A percentile compares a stretch with the other conserved stretches of the same genome.
phyloP scores from a whole-genome alignment of 2,888 invertebrate genomes.

The Phaonia tiefii region DNA sequence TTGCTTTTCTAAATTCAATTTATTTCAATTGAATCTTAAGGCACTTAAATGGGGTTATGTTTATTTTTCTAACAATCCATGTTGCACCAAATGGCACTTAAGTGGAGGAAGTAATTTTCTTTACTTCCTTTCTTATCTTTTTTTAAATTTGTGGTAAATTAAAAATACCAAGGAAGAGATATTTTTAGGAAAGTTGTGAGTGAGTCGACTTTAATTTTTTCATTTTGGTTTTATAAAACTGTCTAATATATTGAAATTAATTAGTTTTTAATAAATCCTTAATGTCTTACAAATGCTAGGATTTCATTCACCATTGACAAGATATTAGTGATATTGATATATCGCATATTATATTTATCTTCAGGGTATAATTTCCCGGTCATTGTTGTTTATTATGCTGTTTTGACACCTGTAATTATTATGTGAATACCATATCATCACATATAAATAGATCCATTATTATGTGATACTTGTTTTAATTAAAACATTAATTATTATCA shows the following conservation, averaged over 20 bases:
- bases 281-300: too few relatives aligned
- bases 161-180: too few relatives aligned
- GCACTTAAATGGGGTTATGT: slow-evolving; percentile 2
- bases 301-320: too few relatives aligned
- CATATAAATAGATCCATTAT: background rate
- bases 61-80: slow-evolving; percentile 9
- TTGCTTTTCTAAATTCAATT: slow-evolving; percentile 4
- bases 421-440: slow-evolving; percentile 17
- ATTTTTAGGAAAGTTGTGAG: too few relatives aligned
- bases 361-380: background rate
- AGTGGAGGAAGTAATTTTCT: slow-evolving; percentile 2
- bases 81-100: slow-evolving; percentile 11
- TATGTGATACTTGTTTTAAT: slow-evolving; percentile 49
- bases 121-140: too few relatives aligned
- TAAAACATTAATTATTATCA: slow-evolving; percentile 59
- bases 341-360: too few relatives aligned
- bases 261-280: too few relatives aligned
- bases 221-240: too few relatives aligned
- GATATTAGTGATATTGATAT: too few relatives aligned
- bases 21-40: background rate
- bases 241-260: too few relatives aligned
- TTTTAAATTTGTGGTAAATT: background rate
- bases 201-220: too few relatives aligned
- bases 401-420: slow-evolving; percentile 64
- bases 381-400: slow-evolving; percentile 39